Evolutionary conservation across 2,113 vertebrate genomes (phyloP).

Genomic region (Elaphurus davidianus): DNA sequence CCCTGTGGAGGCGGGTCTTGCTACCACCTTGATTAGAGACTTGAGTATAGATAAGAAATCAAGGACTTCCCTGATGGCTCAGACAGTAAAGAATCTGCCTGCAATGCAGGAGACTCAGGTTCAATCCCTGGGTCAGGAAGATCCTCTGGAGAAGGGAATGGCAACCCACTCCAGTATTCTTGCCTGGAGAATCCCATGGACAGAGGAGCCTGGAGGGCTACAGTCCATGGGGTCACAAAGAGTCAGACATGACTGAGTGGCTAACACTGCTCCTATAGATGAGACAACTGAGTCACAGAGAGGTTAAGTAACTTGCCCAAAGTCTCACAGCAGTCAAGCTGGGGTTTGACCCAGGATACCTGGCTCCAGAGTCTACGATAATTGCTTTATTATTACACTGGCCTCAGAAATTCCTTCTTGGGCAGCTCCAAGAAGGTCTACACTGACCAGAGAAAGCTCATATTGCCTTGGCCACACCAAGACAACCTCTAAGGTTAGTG

Average conservation of each 20-base stretch:
- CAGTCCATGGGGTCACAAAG: background rate
- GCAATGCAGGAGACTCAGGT: background rate
- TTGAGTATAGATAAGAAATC: background rate
- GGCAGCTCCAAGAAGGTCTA: background rate
- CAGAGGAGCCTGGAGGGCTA: background rate
- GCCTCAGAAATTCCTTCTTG: background rate
- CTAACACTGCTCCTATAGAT: background rate
- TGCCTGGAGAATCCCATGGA: background rate
- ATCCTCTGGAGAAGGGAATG: background rate
- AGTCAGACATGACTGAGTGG: background rate
- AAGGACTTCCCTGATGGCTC: background rate
- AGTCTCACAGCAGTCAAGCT: background rate
- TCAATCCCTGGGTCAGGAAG: background rate
- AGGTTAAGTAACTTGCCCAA: background rate
- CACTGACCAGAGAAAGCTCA: background rate
- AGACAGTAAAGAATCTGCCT: background rate
- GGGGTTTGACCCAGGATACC: background rate
- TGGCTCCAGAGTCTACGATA: background rate
- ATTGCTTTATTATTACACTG: background rate
- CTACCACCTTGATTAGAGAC: background rate
- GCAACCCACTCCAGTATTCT: background rate
- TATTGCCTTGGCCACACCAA: background rate
- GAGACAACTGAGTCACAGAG: background rate
- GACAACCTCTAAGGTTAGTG: background rate
- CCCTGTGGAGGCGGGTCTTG: background rate